phyloP scores from a whole-genome alignment of 2,797 vertebrate genomes.

The Coreius guichenoti region DNA sequence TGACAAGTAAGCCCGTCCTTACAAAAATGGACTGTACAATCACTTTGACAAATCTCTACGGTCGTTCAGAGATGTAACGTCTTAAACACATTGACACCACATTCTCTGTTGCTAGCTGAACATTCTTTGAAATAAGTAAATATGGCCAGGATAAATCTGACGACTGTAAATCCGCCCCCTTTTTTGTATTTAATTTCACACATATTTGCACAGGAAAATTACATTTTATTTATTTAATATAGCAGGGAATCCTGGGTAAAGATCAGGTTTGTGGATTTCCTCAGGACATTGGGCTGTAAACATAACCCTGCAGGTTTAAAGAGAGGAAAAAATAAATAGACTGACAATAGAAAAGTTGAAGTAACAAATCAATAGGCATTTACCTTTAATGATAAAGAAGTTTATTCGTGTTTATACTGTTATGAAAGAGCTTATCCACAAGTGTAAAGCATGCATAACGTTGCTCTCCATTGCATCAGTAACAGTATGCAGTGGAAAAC shows the following conservation, averaged over 20 bases:
- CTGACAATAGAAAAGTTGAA: background rate
- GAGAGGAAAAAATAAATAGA: conserved; percentile 6
- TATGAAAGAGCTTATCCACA: conserved; percentile 8
- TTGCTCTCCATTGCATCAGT: conserved; percentile 35
- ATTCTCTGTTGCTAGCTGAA: conserved; percentile 63
- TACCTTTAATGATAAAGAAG: conserved; percentile 22
- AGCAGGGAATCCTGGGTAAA: conserved; percentile 72
- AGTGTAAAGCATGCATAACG: background rate
- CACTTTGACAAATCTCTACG: conserved; percentile 64
- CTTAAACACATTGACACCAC: conserved; percentile 71
- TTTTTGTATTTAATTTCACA: conserved; percentile 89
- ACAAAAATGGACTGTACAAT: conserved; percentile 62
- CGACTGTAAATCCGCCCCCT: conserved; percentile 73
- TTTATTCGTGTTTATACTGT: conserved; percentile 12
- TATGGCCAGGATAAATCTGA: conserved; percentile 73
- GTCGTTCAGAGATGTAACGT: conserved; percentile 75
- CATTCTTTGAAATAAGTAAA: conserved; percentile 75
- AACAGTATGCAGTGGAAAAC: background rate
- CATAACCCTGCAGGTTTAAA: conserved; percentile 55
- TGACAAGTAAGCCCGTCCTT: conserved; percentile 11
- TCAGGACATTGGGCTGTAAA: conserved; percentile 68
- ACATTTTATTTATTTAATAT: conserved; percentile 87
- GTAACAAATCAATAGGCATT: conserved; percentile 35
- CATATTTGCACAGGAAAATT: conserved; percentile 90
- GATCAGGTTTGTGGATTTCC: conserved; percentile 66